Conservation (phyloP, 1,140 invertebrate genomes). For the Chrysomallon squamiferum region DNA sequence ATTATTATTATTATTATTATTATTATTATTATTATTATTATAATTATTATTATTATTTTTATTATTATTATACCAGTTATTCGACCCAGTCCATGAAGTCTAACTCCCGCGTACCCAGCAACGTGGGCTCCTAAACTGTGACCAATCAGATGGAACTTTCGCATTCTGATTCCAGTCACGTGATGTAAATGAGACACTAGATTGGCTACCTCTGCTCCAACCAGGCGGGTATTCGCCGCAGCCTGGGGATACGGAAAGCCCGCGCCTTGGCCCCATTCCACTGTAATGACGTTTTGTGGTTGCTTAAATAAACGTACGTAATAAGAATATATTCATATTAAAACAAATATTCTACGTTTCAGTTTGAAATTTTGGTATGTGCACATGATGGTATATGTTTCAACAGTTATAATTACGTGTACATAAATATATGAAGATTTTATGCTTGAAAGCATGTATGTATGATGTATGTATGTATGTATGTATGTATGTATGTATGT, state of each 20-base stretch:
- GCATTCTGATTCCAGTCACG: not conserved
- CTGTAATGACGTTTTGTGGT: constrained; percentile 82
- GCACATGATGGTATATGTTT: no score
- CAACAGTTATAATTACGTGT: no score
- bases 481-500: no score
- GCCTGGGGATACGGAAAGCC: constrained; percentile 90
- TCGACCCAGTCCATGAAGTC: constrained; percentile 78
- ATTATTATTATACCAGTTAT: constrained; percentile 73
- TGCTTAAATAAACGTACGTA: constrained; percentile 29
- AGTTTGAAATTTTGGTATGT: no score
- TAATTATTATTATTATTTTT: no score
- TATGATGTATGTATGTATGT: no score
- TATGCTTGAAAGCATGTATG: no score
- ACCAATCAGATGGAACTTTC: constrained; percentile 78
- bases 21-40: no score
- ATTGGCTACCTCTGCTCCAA: constrained; percentile 87
- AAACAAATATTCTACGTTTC: not conserved
- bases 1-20: no score
- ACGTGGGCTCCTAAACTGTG: constrained; percentile 92
- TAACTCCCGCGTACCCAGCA: constrained; percentile 86
- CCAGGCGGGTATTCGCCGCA: constrained; percentile 89
- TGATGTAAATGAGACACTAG: constrained; percentile 66
- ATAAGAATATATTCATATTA: not conserved
- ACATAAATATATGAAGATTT: not conserved
- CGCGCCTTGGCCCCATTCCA: constrained; percentile 93